Evolutionary conservation across 2,113 vertebrate genomes (phyloP).

Genomic region (Falco punctatus): DNA sequence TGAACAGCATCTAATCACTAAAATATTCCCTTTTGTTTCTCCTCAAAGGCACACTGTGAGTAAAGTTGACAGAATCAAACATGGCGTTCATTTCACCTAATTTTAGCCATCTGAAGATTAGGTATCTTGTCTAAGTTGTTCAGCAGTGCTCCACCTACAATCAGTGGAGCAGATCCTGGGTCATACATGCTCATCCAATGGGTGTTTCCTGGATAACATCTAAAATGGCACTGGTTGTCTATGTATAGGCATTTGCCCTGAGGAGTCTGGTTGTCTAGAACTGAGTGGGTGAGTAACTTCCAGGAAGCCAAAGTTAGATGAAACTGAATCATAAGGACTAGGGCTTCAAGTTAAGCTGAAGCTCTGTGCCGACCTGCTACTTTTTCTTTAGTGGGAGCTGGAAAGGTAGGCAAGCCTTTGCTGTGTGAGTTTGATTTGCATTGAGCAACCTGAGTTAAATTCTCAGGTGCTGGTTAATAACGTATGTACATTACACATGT

Average conservation of each 20-base stretch:
- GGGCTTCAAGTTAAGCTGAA: not conserved
- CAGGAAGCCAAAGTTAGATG: not conserved
- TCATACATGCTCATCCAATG: not conserved
- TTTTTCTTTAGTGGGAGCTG: not conserved
- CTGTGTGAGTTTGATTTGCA: not conserved
- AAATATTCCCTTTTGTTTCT: not conserved
- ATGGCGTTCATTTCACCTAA: not conserved
- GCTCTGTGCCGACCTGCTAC: not conserved
- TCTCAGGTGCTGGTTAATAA: not conserved
- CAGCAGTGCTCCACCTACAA: not conserved
- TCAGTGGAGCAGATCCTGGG: not conserved
- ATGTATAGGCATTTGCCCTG: not conserved
- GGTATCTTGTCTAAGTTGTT: not conserved
- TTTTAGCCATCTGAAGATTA: not conserved
- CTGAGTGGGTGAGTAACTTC: not conserved
- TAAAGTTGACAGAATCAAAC: not conserved
- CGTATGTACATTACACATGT: not conserved
- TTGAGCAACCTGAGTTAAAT: not conserved
- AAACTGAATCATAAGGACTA: not conserved
- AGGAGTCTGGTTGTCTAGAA: not conserved
- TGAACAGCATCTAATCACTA: not conserved
- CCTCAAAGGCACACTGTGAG: not conserved
- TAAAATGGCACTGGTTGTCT: not conserved
- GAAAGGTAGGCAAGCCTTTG: not conserved
- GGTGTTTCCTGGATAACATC: not conserved